Evolutionary conservation across 2,113 vertebrate species (phyloP), one percentile per base, ranked within the genome.

Genomic region (Guaruba guarouba): DNA sequence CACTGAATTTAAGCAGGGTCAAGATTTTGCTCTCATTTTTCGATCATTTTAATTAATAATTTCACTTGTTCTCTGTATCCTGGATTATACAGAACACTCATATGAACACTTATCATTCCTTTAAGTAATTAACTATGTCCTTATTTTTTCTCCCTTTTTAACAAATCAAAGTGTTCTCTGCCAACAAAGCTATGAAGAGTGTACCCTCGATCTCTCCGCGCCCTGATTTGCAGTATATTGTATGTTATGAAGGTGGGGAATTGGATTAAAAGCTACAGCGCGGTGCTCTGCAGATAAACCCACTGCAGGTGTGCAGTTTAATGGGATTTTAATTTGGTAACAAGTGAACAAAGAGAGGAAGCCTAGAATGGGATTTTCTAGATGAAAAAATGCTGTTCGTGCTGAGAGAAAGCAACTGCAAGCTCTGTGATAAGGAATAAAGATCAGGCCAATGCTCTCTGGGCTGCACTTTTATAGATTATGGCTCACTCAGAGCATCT

Each of bases 391-490:
- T 59, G 75, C 54, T 59, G 20, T 73, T 90, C 14, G 12, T 63
- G 84, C 91, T 90, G 76, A 94, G 88, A 95, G 88, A 96, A 95
- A 89, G 88, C 80, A 71, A 91, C 76, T 96, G 93, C 74, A 92
- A 91, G 57, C 73, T 89, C 77, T 3, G 9, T 79, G 93, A 94
- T 89, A 76, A 92, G 75, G 74, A 88, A 92, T 82, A 94, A 37
- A 93, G 91, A 91, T 24, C 0, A 12, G 29, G 7, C 16, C 82
- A 87, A 44, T 62, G 91, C 91, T 78, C 71, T 93, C 71, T 64
- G 70, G 75, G 87, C 87, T 88, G 51, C 79, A 35, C 24, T 87
- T 85, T 76, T 68, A 77, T n/a, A 91, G 69, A 64, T 96, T 89
- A 82, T 0, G 2, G 52, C 82, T 89, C 71, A 33, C 84, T 96